A percentile compares a stretch with the other conserved stretches of the same genome.
phyloP scores from a whole-genome alignment of 1,140 invertebrate genomes.

The Globodera rostochiensis region DNA sequence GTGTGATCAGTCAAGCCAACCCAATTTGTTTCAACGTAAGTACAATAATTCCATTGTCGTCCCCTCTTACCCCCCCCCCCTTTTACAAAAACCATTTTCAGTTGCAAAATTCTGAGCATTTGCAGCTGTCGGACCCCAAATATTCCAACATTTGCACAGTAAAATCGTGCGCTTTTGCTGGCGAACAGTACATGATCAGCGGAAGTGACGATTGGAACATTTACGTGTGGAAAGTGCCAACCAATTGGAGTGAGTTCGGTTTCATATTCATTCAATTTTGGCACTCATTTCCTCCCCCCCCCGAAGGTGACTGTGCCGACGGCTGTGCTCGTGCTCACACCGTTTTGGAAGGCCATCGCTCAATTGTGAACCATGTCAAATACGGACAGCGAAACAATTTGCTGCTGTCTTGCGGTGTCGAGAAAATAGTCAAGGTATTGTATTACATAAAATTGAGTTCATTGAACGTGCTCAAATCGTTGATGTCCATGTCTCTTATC shows the following conservation, averaged over 20 bases:
- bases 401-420: conserved; percentile 86
- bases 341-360: conserved; percentile 83
- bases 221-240: conserved; percentile 88
- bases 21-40: conserved; percentile 44
- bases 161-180: conserved; percentile 94
- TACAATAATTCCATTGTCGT: conserved; percentile 27
- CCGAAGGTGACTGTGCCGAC: conserved; percentile 55
- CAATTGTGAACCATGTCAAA: conserved; percentile 92
- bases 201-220: conserved; percentile 92
- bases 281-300: not conserved
- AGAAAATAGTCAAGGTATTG: conserved; percentile 20
- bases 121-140: conserved; percentile 75
- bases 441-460: too few relatives aligned
- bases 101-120: conserved; percentile 40
- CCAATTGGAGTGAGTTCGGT: conserved; percentile 58
- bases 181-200: conserved; percentile 81
- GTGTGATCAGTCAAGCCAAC: conserved; percentile 33
- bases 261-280: conserved; percentile 6
- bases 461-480: too few relatives aligned
- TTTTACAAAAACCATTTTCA: conserved; percentile 6
- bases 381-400: conserved; percentile 82
- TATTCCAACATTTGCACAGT: conserved; percentile 95
- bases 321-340: conserved; percentile 75
- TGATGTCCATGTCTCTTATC: too few relatives aligned
- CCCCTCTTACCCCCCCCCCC: too few relatives aligned